phyloP scores from a whole-genome alignment of 1,140 invertebrate genomes.

The Drosophila sproati region DNA sequence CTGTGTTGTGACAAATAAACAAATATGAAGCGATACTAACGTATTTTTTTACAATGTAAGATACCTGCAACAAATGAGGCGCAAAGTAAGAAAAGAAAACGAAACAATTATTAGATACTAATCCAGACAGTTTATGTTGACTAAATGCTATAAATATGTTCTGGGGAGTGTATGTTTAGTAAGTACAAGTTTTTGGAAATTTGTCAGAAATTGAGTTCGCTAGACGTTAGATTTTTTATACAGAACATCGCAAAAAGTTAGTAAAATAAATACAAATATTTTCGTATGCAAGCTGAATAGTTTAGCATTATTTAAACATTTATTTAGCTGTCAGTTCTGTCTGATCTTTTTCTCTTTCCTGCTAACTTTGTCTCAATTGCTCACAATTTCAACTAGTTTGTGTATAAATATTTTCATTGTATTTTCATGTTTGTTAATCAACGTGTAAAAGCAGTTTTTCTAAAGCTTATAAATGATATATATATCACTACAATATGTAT shows the following conservation, averaged over 20 bases:
- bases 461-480: constrained; percentile 26
- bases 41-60: constrained; percentile 84
- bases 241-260: too few species aligned
- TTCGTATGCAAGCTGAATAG: too few species aligned
- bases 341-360: background rate
- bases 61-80: constrained; percentile 83
- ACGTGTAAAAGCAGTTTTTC: constrained; percentile 23
- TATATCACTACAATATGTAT: constrained; percentile 30
- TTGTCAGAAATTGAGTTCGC: constrained; percentile 9
- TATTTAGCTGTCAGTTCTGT: background rate
- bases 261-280: too few species aligned
- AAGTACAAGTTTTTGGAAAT: constrained; percentile 6
- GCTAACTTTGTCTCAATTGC: constrained; percentile 49
- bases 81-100: constrained; percentile 83
- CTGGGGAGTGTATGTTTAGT: constrained; percentile 3
- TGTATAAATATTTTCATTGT: background rate
- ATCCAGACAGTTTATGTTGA: constrained; percentile 67
- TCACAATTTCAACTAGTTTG: constrained; percentile 14
- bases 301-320: too few species aligned
- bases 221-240: background rate
- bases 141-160: constrained; percentile 28
- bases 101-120: constrained; percentile 79
- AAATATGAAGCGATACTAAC: constrained; percentile 83
- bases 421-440: constrained; percentile 5
- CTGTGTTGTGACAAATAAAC: constrained; percentile 63